phyloP scores from a whole-genome alignment of 2,888 invertebrate species.

The Ischnura elegans region DNA sequence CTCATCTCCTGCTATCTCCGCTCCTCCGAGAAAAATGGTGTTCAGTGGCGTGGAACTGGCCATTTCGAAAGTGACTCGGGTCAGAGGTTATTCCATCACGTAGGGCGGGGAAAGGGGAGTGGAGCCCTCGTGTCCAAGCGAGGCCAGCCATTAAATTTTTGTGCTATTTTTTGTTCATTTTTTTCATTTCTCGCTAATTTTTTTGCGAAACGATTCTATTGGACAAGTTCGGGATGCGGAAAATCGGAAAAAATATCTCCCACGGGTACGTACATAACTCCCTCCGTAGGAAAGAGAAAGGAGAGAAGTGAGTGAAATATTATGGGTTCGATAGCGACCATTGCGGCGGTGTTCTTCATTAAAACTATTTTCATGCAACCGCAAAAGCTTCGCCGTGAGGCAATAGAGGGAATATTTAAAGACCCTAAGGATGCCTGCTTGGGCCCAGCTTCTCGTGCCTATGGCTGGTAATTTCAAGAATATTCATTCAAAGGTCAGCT shows the following conservation, averaged over 20 bases:
- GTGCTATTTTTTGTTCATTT: neutral
- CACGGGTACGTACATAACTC: too few species aligned
- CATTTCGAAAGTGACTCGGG: slow-evolving; percentile 27
- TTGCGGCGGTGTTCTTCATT: neutral
- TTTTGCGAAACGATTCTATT: neutral
- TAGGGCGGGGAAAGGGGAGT: neutral
- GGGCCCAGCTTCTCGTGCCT: too few species aligned
- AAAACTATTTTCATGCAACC: neutral
- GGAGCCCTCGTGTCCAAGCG: neutral
- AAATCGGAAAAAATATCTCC: slow-evolving; percentile 13
- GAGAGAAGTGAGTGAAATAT: neutral
- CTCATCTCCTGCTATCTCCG: neutral
- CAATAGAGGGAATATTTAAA: too few species aligned
- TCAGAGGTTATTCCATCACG: slow-evolving; percentile 20
- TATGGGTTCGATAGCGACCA: neutral
- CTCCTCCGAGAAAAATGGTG: neutral
- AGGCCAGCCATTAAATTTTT: neutral
- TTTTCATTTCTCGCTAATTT: neutral
- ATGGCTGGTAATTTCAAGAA: too few species aligned
- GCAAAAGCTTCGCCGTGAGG: too few species aligned
- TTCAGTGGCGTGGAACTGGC: slow-evolving; percentile 21
- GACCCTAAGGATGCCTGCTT: too few species aligned
- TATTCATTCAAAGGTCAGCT: too few species aligned
- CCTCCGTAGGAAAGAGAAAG: neutral
- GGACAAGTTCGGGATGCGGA: neutral